Percentiles rank a stretch among this genome's conserved stretches.
Evolutionary conservation across 2,888 invertebrate species (phyloP).

Genomic region (Noctua janthe): DNA sequence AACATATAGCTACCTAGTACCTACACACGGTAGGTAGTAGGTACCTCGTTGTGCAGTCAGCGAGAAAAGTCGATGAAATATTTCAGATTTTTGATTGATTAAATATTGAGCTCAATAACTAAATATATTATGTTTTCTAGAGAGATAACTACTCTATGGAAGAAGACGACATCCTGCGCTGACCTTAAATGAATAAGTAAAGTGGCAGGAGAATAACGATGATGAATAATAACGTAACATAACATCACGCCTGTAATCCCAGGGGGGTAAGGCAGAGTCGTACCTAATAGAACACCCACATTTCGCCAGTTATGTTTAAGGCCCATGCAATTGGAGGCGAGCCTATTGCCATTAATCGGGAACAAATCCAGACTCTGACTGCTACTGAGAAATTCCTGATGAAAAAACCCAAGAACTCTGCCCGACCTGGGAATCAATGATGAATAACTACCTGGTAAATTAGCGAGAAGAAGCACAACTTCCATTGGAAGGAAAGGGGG

Average conservation of each 20-base stretch:
- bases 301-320: no score
- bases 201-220: not conserved
- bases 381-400: no score
- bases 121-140: not conserved
- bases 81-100: not conserved
- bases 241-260: no score
- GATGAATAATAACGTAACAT: not conserved
- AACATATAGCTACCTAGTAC: conserved; percentile 2
- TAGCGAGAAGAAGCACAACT: not conserved
- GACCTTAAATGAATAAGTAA: not conserved
- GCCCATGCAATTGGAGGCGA: no score
- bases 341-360: no score
- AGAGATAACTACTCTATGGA: not conserved
- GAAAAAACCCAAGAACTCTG: no score
- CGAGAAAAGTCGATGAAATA: not conserved
- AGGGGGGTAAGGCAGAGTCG: no score
- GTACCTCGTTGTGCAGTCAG: not conserved
- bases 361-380: no score
- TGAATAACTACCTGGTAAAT: not conserved
- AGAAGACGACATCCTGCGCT: not conserved
- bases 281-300: no score
- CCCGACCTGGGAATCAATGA: no score
- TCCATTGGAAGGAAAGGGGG: not conserved
- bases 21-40: not conserved
- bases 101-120: not conserved